Evolutionary conservation across 2,113 vertebrate species (phyloP).

Genomic region (Gyps fulvus): DNA sequence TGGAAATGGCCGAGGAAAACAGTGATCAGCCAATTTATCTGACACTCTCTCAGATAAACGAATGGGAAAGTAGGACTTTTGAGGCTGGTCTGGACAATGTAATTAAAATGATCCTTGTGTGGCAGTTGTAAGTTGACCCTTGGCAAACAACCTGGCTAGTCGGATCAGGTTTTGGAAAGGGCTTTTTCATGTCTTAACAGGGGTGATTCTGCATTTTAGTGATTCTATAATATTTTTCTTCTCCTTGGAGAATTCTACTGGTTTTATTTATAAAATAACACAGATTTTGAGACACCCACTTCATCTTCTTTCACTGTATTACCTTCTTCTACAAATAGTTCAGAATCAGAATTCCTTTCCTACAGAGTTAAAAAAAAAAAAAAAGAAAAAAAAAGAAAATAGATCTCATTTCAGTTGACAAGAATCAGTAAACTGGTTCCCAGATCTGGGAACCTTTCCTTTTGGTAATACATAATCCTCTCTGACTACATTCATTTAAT

Average conservation of each 20-base stretch:
- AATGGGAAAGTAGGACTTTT: neutral
- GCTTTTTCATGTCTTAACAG: neutral
- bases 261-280: neutral
- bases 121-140: neutral
- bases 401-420: conserved; percentile 49
- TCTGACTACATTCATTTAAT: conserved; percentile 52
- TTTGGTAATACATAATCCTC: conserved; percentile 51
- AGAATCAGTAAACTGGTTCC: conserved; percentile 55
- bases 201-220: neutral
- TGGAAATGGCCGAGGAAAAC: neutral
- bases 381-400: neutral
- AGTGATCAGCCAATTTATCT: neutral
- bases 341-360: neutral
- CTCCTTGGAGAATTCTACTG: neutral
- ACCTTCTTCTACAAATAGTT: neutral
- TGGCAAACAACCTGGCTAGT: neutral
- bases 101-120: neutral
- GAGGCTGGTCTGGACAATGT: neutral
- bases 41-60: neutral
- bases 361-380: neutral
- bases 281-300: neutral
- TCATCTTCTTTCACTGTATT: neutral
- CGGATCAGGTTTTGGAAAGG: neutral
- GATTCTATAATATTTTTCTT: neutral
- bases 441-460: conserved; percentile 40